Base-by-base conservation (phyloP, 1,140 invertebrate genomes). In the Batillaria attramentaria region DNA sequence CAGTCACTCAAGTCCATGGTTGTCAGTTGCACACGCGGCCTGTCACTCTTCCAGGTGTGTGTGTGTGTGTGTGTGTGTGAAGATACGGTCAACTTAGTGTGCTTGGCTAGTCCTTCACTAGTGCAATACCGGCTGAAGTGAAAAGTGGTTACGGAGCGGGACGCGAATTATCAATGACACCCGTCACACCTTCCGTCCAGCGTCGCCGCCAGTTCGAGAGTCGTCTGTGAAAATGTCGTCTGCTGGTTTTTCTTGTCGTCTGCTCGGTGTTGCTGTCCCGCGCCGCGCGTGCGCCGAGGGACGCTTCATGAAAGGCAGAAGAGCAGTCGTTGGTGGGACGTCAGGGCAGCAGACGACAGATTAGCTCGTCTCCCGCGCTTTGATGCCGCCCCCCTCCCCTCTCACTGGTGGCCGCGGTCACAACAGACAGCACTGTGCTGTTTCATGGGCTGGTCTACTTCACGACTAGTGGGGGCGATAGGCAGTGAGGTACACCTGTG, bases 181-280 rank as follows among this genome's bases (percentile, higher is more conserved):
- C n/a, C n/a, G n/a, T n/a, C n/a, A n/a, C n/a, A n/a, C n/a, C n/a
- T n/a, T n/a, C n/a, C n/a, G n/a, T n/a, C n/a, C n/a, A n/a, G n/a
- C n/a, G n/a, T n/a, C n/a, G n/a, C n/a, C n/a, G 4, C 68, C 24
- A 39, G 6, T 46, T 39, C 68, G 68, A 62, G 62, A 75, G 31
- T 75, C 73, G 73, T 62, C 54, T 54, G 73, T 75, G 54, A 75
- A 62, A 75, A 28, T 75, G 57, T 75, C 73, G 73, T 62, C 73
- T 60, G 73, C 54, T 65, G 35, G 31, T 62, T 62, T 75, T 75
- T 75, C 73, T 75, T 60, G 54, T 75, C 73, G 73, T 75, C 73
- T 75, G 73, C n/a, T n/a, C n/a, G n/a, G n/a, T n/a, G n/a, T n/a
- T n/a, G n/a, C 73, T 75, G 73, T 41, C 37, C 54, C 18, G n/a